phyloP scores from a whole-genome alignment of 2,888 invertebrate genomes.

The Mylabris sibirica region DNA sequence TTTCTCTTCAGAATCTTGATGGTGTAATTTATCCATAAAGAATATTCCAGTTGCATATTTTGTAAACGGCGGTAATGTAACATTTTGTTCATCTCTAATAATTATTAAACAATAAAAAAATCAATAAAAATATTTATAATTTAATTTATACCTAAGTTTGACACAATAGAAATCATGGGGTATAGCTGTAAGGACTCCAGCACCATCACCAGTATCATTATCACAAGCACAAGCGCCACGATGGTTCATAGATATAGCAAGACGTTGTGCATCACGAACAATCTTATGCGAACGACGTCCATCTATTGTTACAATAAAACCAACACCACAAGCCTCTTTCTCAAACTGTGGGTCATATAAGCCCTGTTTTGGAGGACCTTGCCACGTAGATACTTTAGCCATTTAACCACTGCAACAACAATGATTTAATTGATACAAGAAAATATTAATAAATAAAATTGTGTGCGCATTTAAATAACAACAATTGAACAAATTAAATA shows the following conservation, averaged over 20 bases:
- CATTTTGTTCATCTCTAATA: constrained; percentile 77
- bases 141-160: constrained; percentile 73
- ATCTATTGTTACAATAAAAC: constrained; percentile 98
- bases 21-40: constrained; percentile 87
- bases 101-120: constrained; percentile 46
- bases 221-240: constrained; percentile 99
- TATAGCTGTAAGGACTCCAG: constrained; percentile 95
- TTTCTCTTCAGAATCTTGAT: constrained; percentile 79
- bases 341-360: constrained; percentile 96
- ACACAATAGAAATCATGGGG: constrained; percentile 93
- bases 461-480: background rate
- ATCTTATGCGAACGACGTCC: constrained; percentile 95
- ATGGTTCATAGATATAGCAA: constrained; percentile 98
- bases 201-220: constrained; percentile 99
- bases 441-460: constrained; percentile 25
- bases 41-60: constrained; percentile 96
- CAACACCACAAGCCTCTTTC: constrained; percentile 98
- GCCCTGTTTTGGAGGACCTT: constrained; percentile 86
- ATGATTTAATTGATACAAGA: background rate
- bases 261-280: constrained; percentile 91
- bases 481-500: background rate
- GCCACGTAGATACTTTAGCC: constrained; percentile 67
- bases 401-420: constrained; percentile 52
- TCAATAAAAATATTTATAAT: background rate
- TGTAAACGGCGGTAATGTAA: constrained; percentile 86